phyloP scores from a whole-genome alignment of 2,888 invertebrate genomes.

The Geophilus truncorum region DNA sequence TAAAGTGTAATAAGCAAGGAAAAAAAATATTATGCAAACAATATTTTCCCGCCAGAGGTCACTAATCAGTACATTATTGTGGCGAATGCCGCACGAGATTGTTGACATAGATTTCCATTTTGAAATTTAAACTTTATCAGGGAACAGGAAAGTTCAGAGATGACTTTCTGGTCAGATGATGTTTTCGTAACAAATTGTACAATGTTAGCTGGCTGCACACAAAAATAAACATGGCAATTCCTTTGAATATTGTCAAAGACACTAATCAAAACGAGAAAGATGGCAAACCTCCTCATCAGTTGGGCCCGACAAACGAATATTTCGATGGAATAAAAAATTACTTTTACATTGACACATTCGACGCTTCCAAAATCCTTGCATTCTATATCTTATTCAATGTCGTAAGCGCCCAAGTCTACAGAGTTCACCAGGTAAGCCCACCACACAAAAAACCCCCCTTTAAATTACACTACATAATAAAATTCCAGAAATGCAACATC shows the following conservation, averaged over 20 bases:
- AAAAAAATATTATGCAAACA: no score
- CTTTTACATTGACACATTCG: neutral
- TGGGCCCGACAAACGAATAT: neutral
- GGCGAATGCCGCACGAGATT: no score
- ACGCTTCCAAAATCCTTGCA: neutral
- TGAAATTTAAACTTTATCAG: neutral
- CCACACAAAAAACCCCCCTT: neutral
- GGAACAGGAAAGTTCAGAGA: no score
- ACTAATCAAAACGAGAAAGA: neutral
- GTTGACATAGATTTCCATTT: conserved; percentile 40
- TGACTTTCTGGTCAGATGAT: no score
- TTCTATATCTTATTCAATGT: neutral
- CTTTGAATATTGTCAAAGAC: neutral
- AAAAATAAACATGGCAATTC: neutral
- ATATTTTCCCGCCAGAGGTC: no score
- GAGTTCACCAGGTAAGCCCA: neutral
- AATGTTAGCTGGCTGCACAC: neutral
- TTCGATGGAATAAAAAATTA: neutral
- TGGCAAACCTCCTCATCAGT: conserved; percentile 39
- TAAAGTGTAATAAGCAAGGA: no score
- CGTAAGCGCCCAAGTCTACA: neutral
- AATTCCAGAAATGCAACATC: neutral
- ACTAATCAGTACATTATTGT: no score
- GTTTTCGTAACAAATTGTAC: neutral
- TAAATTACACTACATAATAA: neutral